phyloP scores from a whole-genome alignment of 1,140 invertebrate species.

The Gonioctena quinquepunctata region DNA sequence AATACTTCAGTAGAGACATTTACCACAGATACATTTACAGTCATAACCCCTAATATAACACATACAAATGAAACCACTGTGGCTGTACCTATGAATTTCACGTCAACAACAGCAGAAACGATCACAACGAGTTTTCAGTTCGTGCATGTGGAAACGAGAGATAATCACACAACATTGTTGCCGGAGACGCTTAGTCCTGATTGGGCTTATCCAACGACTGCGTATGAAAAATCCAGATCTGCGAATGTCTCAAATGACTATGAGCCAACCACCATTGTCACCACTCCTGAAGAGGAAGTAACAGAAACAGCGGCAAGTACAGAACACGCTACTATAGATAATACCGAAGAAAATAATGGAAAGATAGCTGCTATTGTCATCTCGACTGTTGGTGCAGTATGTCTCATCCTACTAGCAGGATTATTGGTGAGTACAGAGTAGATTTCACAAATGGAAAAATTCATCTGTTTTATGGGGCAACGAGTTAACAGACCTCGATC shows the following conservation, averaged over 20 bases:
- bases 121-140: constrained; percentile 5
- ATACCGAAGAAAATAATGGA: constrained; percentile 43
- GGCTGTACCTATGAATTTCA: neutral
- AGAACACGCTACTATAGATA: neutral
- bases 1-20: too few species aligned
- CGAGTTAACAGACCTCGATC: too few species aligned
- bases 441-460: too few species aligned
- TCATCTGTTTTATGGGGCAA: too few species aligned
- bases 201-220: constrained; percentile 20
- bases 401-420: constrained; percentile 66
- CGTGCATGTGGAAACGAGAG: constrained; percentile 21
- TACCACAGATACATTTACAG: too few species aligned
- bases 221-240: neutral
- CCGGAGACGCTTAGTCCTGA: constrained; percentile 24
- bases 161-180: constrained; percentile 26
- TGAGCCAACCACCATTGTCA: neutral
- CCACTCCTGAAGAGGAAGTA: neutral
- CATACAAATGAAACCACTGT: too few species aligned
- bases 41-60: neutral
- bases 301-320: neutral
- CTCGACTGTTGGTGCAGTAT: constrained; percentile 60
- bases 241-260: neutral
- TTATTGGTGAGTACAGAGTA: constrained; percentile 66
- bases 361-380: constrained; percentile 61
- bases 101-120: constrained; percentile 6